A percentile compares a stretch with the other conserved stretches of the same genome.
These are phyloP conservation scores for Stegodyphus dumicola DNA, from an alignment of 1,140 invertebrate genomes.

Conservation along the genomic window DNA sequence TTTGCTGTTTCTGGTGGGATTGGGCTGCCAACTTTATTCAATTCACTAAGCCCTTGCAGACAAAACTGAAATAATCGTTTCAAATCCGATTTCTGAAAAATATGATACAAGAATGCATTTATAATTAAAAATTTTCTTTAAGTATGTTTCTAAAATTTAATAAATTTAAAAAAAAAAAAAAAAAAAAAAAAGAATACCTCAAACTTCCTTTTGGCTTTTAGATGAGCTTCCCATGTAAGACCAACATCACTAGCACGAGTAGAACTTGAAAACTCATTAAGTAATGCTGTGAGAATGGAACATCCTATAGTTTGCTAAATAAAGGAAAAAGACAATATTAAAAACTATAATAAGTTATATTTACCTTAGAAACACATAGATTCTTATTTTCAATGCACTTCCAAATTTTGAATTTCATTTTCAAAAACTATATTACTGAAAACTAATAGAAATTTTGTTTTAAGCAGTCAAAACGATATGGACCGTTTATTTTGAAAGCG, in stretches of 20 bases:
- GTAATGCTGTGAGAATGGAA: conserved; percentile 81
- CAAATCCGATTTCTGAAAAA: conserved; percentile 74
- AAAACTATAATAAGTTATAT: neutral
- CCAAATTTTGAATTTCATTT: neutral
- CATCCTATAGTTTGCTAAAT: conserved; percentile 75
- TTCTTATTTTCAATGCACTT: neutral
- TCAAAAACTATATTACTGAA: too few species aligned
- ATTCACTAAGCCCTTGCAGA: conserved; percentile 73
- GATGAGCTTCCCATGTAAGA: conserved; percentile 87
- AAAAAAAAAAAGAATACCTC: conserved; percentile 74
- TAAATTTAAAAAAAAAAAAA: neutral
- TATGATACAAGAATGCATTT: neutral
- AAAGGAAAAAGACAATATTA: neutral
- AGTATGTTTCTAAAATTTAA: neutral
- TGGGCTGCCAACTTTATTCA: conserved; percentile 72
- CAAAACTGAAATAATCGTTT: conserved; percentile 82
- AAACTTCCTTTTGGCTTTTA: conserved; percentile 85
- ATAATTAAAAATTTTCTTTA: neutral
- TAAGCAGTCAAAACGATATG: too few species aligned
- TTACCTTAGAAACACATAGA: neutral
- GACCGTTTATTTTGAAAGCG: too few species aligned
- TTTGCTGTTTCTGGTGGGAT: conserved; percentile 70
- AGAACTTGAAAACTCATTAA: conserved; percentile 90
- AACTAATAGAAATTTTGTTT: too few species aligned
- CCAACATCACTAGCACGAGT: conserved; percentile 86